Base-by-base conservation (phyloP, 1,140 invertebrate genomes). In the Wasmannia auropunctata region DNA sequence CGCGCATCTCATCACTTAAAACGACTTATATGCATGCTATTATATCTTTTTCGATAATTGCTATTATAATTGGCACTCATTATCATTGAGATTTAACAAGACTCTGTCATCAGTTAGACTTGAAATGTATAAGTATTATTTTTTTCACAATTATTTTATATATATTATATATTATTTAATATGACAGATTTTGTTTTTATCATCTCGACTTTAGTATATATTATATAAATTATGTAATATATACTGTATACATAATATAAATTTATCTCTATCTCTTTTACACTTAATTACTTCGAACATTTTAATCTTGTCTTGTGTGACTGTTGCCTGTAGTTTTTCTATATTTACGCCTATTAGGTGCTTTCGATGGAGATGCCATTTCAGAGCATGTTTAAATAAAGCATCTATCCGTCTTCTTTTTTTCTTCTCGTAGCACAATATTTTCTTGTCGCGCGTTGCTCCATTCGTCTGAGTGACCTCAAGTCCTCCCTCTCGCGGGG, bases 401-500 rank as follows among this genome's bases (percentile, higher is more conserved):
- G 3, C 28, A 1, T 31, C 16, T 63, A 60, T n/a, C 31, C n/a
- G n/a, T n/a, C n/a, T n/a, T n/a, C 4, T 54, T 34, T 34, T 72
- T n/a, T 49, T 10, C n/a, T 10, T 34, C 54, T 54, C 6, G 25
- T 31, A 51, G 46, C 46, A 51, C 40, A 51, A 70, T 34, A 72
- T 31, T 37, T 56, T 43, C 49, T 58, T 11, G 22, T 75, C 51
- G 34, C 14, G 7, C 31, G 56, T 80, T 88, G 49, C 86, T 63
- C 74, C 10, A 74, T 69, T 87, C 63, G 28, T 63, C 16, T 56
- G 69, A 74, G 40, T 83, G 72, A 75, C 51, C 80, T 70, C 69
- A 31, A 62, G 19, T 37, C 58, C 60, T 81, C 43, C 58, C 77
- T 22, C 60, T 85, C 63, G 7, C 69, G 81, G 51, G 40, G 86